Evolutionary conservation across 1,140 invertebrate genomes (phyloP).

Genomic region (Drosophila elegans): DNA sequence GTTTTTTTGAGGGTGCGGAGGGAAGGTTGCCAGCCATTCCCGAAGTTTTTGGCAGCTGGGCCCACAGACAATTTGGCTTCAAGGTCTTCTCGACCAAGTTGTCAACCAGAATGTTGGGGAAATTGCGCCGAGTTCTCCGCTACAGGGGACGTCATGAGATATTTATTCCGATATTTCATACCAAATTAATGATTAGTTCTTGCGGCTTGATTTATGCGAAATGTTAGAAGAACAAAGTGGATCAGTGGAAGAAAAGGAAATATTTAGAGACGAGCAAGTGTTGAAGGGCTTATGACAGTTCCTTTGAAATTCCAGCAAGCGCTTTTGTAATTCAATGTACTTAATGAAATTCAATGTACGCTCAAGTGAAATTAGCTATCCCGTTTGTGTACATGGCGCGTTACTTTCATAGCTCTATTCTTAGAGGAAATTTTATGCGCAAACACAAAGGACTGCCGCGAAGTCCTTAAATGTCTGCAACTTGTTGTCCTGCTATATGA

Average conservation of each 20-base stretch:
- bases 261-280: not conserved
- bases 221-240: conserved; percentile 10
- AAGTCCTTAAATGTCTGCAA: conserved; percentile 29
- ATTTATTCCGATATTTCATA: conserved; percentile 41
- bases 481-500: conserved; percentile 54
- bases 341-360: conserved; percentile 47
- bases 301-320: conserved; percentile 24
- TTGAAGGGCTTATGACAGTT: not conserved
- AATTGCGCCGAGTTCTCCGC: conserved; percentile 35
- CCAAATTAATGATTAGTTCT: conserved; percentile 33
- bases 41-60: conserved; percentile 45
- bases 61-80: conserved; percentile 48
- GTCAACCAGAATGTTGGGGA: conserved; percentile 12
- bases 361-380: conserved; percentile 37
- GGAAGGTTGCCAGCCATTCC: conserved; percentile 11
- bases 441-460: conserved; percentile 28
- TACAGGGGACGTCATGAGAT: conserved; percentile 25
- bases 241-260: not conserved
- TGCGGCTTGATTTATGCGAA: conserved; percentile 20
- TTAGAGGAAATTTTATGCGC: conserved; percentile 44
- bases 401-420: conserved; percentile 49
- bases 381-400: conserved; percentile 17
- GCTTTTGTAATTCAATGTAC: conserved; percentile 47
- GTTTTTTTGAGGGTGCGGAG: not conserved
- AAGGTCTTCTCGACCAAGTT: conserved; percentile 54